Conservation (phyloP, 35 echinoderm and acorn worm species). For the Heliocidaris erythrogramma region DNA sequence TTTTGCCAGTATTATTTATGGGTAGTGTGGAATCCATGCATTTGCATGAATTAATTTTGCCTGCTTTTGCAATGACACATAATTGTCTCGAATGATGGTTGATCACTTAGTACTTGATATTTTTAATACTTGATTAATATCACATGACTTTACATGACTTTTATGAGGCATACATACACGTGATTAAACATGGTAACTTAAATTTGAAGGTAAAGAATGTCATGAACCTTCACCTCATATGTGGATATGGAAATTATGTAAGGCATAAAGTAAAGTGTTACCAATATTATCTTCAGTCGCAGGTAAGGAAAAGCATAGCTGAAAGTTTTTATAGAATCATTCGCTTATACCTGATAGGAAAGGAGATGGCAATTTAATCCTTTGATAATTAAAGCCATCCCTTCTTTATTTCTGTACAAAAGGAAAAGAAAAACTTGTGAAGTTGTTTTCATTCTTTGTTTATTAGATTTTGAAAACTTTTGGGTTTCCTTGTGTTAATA, state of each 20-base stretch:
- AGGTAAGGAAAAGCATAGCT: too few relatives aligned
- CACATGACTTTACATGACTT: neutral
- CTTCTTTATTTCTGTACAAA: too few relatives aligned
- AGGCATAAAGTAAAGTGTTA: neutral
- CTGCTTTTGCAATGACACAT: neutral
- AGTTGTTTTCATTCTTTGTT: too few relatives aligned
- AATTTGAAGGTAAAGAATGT: neutral
- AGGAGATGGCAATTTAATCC: too few relatives aligned
- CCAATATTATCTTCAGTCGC: too few relatives aligned
- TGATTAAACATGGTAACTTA: neutral
- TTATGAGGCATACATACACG: too few relatives aligned
- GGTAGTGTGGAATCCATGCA: neutral
- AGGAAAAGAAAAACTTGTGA: too few relatives aligned
- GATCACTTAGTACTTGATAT: neutral
- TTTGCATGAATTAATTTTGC: neutral
- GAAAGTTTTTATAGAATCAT: too few relatives aligned
- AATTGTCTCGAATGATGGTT: neutral
- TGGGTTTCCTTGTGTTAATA: too few relatives aligned
- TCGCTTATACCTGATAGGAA: too few relatives aligned
- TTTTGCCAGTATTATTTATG: neutral
- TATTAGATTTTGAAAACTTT: too few relatives aligned
- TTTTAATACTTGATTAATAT: neutral
- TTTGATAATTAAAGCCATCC: too few relatives aligned
- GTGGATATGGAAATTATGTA: neutral
- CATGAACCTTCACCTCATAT: neutral